Base-by-base conservation (phyloP, 2,113 vertebrate species). In the Emydura subglobosa region DNA sequence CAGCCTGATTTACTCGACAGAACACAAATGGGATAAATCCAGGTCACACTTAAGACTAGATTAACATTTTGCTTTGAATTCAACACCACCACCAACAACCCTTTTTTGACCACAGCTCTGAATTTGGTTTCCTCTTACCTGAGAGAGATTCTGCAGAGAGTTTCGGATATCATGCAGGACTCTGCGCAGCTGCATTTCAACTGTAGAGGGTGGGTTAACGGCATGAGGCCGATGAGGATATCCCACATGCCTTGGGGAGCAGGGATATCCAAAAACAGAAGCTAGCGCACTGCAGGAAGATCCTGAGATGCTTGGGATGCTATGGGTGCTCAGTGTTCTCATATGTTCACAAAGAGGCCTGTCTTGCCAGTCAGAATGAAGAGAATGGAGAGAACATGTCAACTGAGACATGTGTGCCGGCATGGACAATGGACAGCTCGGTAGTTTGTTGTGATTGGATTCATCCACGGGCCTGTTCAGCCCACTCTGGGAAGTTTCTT, bases 171-270 rank as follows among this genome's bases (percentile, higher is more conserved):
- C 99, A 2, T 99, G 99, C 21, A 99, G 98, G 50, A 99, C 99
- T 95, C 98, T 98, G 74, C 99, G 98, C n/a, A 99, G 97, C 96
- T 99, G 99, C 99, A 99, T 99, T 98, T 99, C 99, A 4, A 99
- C 98, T 59, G 98, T 98, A 79, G 99, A 98, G 12, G 98, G 98
- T 0, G 98, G 96, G 80, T 97, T 98, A 54, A 49, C n/a, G 25
- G 98, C 65, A 76, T 86, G 95, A 1, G 86, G 68, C 79, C 97
- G 96, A 86, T 97, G 97, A 53, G 97, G 87, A 88, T 89, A 96
- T 83, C 96, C 95, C 78, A 88, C 55, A 17, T 97, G 97, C 92
- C 98, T 97, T 22, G 97, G 96, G 44, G 98, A 97, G 74, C 96
- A 97, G 24, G 98, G 97, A 76, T 97, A 98, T 55, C 96, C 91